These are phyloP conservation scores for Centrocercus urophasianus DNA, from an alignment of 2,113 vertebrate genomes.

Conservation along the genomic window DNA sequence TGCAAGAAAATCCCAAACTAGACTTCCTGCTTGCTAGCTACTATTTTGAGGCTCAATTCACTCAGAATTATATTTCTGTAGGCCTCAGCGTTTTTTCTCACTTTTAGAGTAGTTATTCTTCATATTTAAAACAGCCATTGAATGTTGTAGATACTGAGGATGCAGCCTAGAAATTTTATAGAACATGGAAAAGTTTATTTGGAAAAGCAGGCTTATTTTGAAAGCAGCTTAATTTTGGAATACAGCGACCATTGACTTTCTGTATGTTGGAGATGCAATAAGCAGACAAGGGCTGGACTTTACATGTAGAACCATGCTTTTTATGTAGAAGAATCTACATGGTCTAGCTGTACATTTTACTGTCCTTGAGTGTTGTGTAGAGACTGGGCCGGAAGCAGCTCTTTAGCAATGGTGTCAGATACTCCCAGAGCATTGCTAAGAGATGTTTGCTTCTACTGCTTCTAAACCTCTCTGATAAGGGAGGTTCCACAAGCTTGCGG, in stretches of 20 bases:
- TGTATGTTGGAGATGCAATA: not conserved
- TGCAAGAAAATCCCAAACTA: slow-evolving; percentile 1
- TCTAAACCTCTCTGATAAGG: not conserved
- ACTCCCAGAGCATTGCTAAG: not conserved
- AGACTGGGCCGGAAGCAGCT: not conserved
- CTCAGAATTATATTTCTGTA: not conserved
- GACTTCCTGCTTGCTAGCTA: not conserved
- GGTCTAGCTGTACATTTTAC: not conserved
- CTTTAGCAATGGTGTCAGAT: not conserved
- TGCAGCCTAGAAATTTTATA: not conserved
- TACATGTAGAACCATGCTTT: accelerated
- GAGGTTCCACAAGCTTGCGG: not conserved
- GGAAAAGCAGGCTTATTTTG: not conserved
- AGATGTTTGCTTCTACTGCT: not conserved
- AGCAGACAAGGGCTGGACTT: not conserved
- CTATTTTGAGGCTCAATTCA: not conserved
- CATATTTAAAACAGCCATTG: not conserved
- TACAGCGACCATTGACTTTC: not conserved
- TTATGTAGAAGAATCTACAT: not conserved
- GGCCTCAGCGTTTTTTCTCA: not conserved
- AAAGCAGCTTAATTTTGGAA: not conserved
- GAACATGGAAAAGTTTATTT: not conserved
- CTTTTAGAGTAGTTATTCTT: not conserved
- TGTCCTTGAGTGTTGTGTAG: not conserved
- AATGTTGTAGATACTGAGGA: not conserved